These are phyloP conservation scores for Heptascelio sp. DNA, from an alignment of 2,888 invertebrate genomes.

Conservation along the genomic window DNA sequence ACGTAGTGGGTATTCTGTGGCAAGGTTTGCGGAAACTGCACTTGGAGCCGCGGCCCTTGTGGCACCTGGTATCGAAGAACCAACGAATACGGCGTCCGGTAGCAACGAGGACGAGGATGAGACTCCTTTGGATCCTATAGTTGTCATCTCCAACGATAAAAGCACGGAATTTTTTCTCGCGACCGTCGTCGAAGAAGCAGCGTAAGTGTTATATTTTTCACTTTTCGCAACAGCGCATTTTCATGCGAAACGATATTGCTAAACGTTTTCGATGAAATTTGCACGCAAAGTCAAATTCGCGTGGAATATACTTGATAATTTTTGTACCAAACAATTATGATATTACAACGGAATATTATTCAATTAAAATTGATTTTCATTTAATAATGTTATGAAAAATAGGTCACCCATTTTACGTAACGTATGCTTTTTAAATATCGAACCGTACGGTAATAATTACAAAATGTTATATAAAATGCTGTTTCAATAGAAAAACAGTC, in stretches of 20 bases:
- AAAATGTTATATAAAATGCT: too few relatives aligned
- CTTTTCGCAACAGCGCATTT: background rate
- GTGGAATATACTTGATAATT: too few relatives aligned
- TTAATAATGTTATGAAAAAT: background rate
- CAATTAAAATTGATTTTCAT: background rate
- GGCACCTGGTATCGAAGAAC: conserved; percentile 91
- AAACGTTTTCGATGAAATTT: too few relatives aligned
- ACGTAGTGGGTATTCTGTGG: conserved; percentile 85
- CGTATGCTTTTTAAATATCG: too few relatives aligned
- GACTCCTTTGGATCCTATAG: conserved; percentile 82
- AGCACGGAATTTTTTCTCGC: conserved; percentile 97
- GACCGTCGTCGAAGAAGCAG: conserved; percentile 95
- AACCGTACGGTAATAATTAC: too few relatives aligned
- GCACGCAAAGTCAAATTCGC: too few relatives aligned
- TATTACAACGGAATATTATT: background rate
- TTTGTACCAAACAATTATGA: background rate
- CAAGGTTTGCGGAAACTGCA: conserved; percentile 93
- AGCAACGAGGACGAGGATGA: conserved; percentile 96
- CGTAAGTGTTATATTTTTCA: conserved; percentile 86
- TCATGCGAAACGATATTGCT: background rate
- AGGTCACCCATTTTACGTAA: background rate
- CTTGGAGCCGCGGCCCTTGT: conserved; percentile 87
- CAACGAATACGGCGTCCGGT: conserved; percentile 96
- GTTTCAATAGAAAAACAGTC: too few relatives aligned
- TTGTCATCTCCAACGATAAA: conserved; percentile 96